phyloP scores from a whole-genome alignment of 2,888 invertebrate genomes.

The Microctonus hyperodae region DNA sequence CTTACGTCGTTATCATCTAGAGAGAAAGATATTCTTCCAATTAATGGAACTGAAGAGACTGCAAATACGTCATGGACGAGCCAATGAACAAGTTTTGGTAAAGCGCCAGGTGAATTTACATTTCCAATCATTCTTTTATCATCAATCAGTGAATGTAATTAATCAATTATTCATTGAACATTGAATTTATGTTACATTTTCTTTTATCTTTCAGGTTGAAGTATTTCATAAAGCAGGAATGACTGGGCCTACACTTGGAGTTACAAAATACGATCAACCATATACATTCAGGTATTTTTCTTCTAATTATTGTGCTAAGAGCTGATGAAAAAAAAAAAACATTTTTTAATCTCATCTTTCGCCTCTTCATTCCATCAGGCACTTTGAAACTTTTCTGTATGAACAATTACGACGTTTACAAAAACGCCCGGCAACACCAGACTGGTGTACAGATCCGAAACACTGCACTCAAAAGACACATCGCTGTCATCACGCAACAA shows the following conservation, averaged over 20 bases:
- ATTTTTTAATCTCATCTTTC: background rate
- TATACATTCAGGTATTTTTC: conserved; percentile 55
- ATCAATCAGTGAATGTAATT: too few species aligned
- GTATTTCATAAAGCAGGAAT: conserved; percentile 59
- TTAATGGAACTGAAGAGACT: conserved; percentile 88
- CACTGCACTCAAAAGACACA: conserved; percentile 88
- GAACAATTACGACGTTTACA: conserved; percentile 83
- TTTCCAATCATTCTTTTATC: too few species aligned
- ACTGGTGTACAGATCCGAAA: conserved; percentile 75
- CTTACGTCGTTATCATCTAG: conserved; percentile 86
- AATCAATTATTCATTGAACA: background rate
- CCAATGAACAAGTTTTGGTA: conserved; percentile 86
- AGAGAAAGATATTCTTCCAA: conserved; percentile 92
- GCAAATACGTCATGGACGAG: conserved; percentile 88
- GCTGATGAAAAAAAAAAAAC: background rate
- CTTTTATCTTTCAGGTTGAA: conserved; percentile 58
- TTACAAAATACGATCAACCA: conserved; percentile 58
- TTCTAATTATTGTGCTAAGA: background rate
- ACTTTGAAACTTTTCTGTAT: conserved; percentile 87
- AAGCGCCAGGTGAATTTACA: conserved; percentile 83
- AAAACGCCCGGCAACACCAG: conserved; percentile 66
- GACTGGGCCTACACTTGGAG: conserved; percentile 58
- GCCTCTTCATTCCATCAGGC: conserved; percentile 27
- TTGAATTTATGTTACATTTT: too few species aligned
- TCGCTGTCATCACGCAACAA: conserved; percentile 88